These are phyloP conservation scores for Drosophila ustulata DNA, from an alignment of 2,888 invertebrate species.

Conservation along the genomic window DNA sequence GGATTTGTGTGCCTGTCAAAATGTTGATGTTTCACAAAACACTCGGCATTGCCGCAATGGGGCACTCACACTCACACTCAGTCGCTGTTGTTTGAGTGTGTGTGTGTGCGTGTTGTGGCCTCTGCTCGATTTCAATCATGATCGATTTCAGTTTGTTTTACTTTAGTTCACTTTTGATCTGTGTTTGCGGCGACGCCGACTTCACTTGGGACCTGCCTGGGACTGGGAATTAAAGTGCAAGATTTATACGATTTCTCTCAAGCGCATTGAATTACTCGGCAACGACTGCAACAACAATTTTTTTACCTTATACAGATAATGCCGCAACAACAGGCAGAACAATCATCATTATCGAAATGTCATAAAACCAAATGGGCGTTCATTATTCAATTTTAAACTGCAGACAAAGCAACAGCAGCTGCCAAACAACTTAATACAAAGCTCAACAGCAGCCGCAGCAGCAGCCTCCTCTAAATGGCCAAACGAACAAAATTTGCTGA, in stretches of 20 bases:
- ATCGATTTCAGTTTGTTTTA: constrained; percentile 78
- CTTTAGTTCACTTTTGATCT: constrained; percentile 71
- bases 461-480: constrained; percentile 24
- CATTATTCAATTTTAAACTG: constrained; percentile 81
- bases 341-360: constrained; percentile 82
- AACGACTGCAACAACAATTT: constrained; percentile 62
- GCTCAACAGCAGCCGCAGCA: constrained; percentile 10
- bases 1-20: constrained; percentile 81
- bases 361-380: constrained; percentile 80
- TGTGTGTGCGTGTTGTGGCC: constrained; percentile 26
- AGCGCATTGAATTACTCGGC: constrained; percentile 73
- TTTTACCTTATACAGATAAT: constrained; percentile 80
- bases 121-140: constrained; percentile 80
- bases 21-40: constrained; percentile 82
- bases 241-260: constrained; percentile 77
- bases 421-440: constrained; percentile 78
- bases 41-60: constrained; percentile 47
- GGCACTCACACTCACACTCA: constrained; percentile 17
- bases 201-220: neutral
- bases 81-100: neutral
- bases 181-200: constrained; percentile 30
- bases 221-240: constrained; percentile 72
- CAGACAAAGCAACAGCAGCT: constrained; percentile 62
- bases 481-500: constrained; percentile 8
- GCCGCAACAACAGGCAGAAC: constrained; percentile 65